Conservation (phyloP, 35 echinoderm and acorn worm species). For the Diadema setosum region DNA sequence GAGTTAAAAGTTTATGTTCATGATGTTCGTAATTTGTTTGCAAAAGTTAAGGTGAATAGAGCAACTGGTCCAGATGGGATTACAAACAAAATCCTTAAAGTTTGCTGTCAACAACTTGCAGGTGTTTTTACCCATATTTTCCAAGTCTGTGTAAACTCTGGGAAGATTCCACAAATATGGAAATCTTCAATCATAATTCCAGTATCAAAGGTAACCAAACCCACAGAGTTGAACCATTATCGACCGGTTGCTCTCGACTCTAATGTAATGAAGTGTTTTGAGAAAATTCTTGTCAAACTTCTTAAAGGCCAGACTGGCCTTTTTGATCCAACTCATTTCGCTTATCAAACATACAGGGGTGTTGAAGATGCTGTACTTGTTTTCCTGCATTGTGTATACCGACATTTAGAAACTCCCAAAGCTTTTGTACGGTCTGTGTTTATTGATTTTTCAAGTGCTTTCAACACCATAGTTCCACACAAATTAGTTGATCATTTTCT, state of each 20-base stretch:
- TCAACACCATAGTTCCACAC: neutral
- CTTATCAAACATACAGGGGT: neutral
- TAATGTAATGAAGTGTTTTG: conserved; percentile 15
- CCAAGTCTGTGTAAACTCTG: neutral
- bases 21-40: neutral
- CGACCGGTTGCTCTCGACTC: conserved; percentile 8
- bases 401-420: neutral
- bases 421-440: neutral
- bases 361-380: conserved; percentile 21
- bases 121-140: neutral
- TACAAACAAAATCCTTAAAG: neutral
- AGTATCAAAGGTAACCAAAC: neutral
- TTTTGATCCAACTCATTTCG: neutral
- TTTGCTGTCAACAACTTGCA: neutral
- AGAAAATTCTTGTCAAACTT: neutral
- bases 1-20: neutral
- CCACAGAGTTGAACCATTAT: neutral
- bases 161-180: conserved; percentile 13
- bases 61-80: neutral
- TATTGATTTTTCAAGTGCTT: neutral
- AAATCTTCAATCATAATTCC: conserved; percentile 30
- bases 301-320: neutral
- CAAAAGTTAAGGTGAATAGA: neutral
- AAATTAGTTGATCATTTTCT: neutral
- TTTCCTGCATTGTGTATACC: neutral